phyloP scores from a whole-genome alignment of 2,113 vertebrate species.

The Garra rufa region DNA sequence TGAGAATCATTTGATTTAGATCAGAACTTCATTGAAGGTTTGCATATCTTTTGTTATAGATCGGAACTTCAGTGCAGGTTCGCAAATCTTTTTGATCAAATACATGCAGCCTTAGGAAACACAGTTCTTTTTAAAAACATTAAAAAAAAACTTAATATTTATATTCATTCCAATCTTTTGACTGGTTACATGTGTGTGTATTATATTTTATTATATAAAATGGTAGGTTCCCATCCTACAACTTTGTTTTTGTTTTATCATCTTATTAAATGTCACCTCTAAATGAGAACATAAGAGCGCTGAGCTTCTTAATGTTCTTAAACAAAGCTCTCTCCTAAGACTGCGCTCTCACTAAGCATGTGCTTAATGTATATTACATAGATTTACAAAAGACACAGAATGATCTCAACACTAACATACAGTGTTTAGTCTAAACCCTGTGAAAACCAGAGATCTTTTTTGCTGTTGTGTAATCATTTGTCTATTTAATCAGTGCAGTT shows the following conservation, averaged over 20 bases:
- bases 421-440: conserved; percentile 30
- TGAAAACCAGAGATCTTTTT: conserved; percentile 56
- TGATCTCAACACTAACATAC: neutral
- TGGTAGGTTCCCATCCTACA: neutral
- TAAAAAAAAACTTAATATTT: too few relatives aligned
- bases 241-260: neutral
- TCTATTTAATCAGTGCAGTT: neutral
- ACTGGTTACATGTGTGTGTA: too few relatives aligned
- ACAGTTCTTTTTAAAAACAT: too few relatives aligned
- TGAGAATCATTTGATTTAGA: too few relatives aligned
- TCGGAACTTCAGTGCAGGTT: too few relatives aligned
- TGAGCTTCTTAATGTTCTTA: conserved; percentile 45
- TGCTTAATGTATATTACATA: neutral
- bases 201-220: neutral
- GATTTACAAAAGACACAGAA: neutral
- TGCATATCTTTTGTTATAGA: too few relatives aligned
- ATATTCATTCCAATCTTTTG: too few relatives aligned
- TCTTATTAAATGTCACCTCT: conserved; percentile 19
- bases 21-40: too few relatives aligned
- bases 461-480: conserved; percentile 30
- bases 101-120: too few relatives aligned
- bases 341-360: neutral
- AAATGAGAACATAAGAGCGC: conserved; percentile 17
- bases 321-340: conserved; percentile 38
- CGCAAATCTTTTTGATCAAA: too few relatives aligned